These are phyloP conservation scores for Zapornia atra DNA, from an alignment of 2,113 vertebrate genomes.

Conservation along the genomic window DNA sequence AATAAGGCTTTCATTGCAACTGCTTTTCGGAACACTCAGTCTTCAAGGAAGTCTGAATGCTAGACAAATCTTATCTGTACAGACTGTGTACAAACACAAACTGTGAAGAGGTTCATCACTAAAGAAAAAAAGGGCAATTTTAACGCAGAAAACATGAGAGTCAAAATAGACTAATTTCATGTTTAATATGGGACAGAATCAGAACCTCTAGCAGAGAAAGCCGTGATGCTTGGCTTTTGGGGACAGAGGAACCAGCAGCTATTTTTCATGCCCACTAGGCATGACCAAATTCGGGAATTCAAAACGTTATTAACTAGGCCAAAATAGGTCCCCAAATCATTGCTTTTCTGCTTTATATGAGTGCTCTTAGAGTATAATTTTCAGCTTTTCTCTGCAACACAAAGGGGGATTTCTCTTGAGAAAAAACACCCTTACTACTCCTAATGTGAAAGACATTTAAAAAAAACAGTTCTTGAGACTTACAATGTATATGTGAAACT, in stretches of 20 bases:
- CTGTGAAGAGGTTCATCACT: neutral
- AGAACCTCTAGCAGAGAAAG: neutral
- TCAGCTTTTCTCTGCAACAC: neutral
- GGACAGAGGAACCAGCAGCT: neutral
- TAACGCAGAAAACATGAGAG: neutral
- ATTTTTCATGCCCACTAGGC: neutral
- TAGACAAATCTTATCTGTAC: neutral
- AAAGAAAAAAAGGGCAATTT: neutral
- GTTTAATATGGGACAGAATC: neutral
- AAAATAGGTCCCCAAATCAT: neutral
- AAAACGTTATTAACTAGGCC: neutral
- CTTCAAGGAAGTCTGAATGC: neutral
- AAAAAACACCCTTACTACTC: neutral
- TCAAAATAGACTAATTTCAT: neutral
- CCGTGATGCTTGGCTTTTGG: neutral
- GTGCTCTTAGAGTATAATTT: neutral
- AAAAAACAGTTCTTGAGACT: neutral
- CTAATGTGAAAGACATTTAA: neutral
- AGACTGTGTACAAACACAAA: neutral
- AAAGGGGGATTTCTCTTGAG: neutral
- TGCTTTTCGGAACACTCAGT: neutral
- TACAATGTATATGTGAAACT: neutral
- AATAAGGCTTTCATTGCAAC: neutral
- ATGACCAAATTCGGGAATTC: neutral
- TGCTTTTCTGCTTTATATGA: neutral